These are phyloP conservation scores for Agriopis marginaria DNA, from an alignment of 2,888 invertebrate species.

Conservation along the genomic window DNA sequence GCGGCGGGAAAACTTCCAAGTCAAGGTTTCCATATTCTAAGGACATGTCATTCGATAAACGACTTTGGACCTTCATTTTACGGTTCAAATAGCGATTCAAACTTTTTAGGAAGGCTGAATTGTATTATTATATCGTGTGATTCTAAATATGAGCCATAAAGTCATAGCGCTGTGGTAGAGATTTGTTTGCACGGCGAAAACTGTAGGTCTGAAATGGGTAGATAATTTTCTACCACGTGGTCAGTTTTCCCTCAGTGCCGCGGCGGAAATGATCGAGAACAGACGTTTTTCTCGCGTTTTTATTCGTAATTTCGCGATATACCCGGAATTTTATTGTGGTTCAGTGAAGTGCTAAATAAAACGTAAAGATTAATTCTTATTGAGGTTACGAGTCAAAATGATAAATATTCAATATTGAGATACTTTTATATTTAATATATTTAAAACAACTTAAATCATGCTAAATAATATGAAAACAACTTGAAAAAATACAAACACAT, in stretches of 20 bases:
- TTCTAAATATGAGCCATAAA: slow-evolving; percentile 19
- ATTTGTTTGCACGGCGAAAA: slow-evolving; percentile 21
- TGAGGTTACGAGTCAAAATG: not conserved
- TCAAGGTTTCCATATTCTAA: slow-evolving; percentile 43
- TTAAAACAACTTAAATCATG: no score
- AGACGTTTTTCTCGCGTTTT: slow-evolving; percentile 35
- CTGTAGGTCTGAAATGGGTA: slow-evolving; percentile 23
- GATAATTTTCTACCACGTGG: slow-evolving; percentile 42
- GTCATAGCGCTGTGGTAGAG: slow-evolving; percentile 4
- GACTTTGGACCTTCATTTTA: slow-evolving; percentile 35
- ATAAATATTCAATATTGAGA: no score
- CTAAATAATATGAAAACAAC: no score
- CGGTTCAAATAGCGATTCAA: slow-evolving; percentile 33
- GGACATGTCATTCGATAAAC: slow-evolving; percentile 36
- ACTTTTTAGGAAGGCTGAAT: slow-evolving; percentile 25
- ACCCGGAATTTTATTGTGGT: slow-evolving; percentile 22
- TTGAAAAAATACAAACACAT: no score
- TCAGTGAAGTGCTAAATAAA: slow-evolving; percentile 24
- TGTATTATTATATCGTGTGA: slow-evolving; percentile 21
- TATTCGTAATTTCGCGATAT: slow-evolving; percentile 9
- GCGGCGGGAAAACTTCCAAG: slow-evolving; percentile 34
- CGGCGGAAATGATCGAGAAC: slow-evolving; percentile 27
- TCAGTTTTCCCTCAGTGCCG: slow-evolving; percentile 42
- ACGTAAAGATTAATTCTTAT: not conserved
- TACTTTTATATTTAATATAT: no score